phyloP scores from a whole-genome alignment of 2,797 vertebrate genomes.

The Periophthalmus magnuspinnatus region DNA sequence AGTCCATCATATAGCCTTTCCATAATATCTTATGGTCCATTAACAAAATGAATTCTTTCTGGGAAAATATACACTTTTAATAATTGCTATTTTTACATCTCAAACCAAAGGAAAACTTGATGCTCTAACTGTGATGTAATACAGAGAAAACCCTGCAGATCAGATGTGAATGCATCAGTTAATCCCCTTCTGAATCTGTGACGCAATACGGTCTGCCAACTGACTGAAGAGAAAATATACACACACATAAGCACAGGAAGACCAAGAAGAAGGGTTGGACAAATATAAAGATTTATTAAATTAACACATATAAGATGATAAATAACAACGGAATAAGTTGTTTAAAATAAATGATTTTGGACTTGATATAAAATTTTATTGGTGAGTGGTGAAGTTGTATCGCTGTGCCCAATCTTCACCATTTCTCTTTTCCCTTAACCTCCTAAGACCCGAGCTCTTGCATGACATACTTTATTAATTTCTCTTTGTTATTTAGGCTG shows the following conservation, averaged over 20 bases:
- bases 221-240: background rate
- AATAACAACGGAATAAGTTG: conserved; percentile 37
- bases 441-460: too few species aligned
- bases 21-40: too few species aligned
- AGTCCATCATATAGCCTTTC: too few species aligned
- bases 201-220: conserved; percentile 25
- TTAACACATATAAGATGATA: conserved; percentile 60
- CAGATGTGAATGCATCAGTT: conserved; percentile 34
- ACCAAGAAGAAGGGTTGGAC: conserved; percentile 19
- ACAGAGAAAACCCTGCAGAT: conserved; percentile 33
- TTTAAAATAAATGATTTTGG: conserved; percentile 27
- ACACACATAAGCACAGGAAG: conserved; percentile 3
- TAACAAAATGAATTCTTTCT: too few species aligned
- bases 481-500: too few species aligned
- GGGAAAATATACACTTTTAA: too few species aligned
- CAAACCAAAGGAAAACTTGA: background rate
- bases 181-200: conserved; percentile 42
- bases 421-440: background rate
- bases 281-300: conserved; percentile 66
- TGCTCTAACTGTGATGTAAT: conserved; percentile 22
- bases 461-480: too few species aligned
- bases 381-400: background rate
- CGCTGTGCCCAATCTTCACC: background rate
- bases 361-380: conserved; percentile 10
- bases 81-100: background rate